Percentiles rank a stretch among this genome's conserved stretches.
Conservation (phyloP, 2,888 invertebrate species). For the Ophraella communa region DNA sequence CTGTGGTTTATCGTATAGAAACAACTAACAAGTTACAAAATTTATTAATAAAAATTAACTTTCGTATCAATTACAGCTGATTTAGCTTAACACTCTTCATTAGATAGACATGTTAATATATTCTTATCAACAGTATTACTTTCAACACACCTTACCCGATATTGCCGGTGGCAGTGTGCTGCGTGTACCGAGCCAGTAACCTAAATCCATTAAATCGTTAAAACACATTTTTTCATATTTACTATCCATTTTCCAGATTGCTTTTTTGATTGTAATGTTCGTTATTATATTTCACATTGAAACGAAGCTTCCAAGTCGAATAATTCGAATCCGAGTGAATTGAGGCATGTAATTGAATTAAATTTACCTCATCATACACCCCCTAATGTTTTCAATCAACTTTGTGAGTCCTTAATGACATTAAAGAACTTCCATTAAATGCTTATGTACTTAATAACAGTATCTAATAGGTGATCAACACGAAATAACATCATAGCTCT, state of each 20-base stretch:
- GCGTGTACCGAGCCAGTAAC: no score
- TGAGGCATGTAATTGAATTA: constrained; percentile 1
- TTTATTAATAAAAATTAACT: no score
- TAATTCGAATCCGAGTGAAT: neutral
- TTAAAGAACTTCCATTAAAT: constrained; percentile 15
- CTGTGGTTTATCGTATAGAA: no score
- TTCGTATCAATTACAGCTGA: no score
- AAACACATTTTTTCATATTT: neutral
- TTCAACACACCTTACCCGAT: no score
- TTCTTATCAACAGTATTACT: no score
- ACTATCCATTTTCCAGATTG: neutral
- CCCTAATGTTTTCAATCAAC: constrained; percentile 26
- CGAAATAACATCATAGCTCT: constrained; percentile 2
- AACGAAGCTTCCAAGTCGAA: neutral
- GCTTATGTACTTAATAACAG: constrained; percentile 19
- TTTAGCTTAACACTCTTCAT: no score
- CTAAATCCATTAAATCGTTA: neutral
- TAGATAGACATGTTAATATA: no score
- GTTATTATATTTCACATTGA: neutral
- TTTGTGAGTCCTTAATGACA: constrained; percentile 15
- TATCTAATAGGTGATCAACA: constrained; percentile 30
- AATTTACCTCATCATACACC: constrained; percentile 9
- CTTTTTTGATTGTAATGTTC: neutral
- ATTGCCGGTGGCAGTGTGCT: no score
- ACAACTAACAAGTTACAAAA: no score